Conservation (phyloP, 37 sponge, comb jelly and placozoan genomes). For the Spongia lamella region DNA sequence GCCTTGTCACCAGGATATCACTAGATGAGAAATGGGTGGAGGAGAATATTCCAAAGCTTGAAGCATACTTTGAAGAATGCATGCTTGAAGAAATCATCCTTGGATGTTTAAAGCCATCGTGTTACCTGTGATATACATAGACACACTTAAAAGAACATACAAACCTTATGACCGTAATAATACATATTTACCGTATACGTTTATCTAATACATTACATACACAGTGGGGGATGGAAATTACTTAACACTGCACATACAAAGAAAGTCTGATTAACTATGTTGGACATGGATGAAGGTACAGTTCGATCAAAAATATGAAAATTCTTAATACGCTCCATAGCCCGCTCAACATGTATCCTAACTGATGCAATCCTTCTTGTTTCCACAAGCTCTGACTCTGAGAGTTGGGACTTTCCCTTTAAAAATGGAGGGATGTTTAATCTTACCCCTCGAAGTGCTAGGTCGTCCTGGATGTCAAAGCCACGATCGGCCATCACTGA, state of each 20-base stretch:
- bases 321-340: too few relatives aligned
- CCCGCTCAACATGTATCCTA: constrained; percentile 64
- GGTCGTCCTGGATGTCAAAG: constrained; percentile 60
- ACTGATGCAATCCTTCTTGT: constrained; percentile 55
- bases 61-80: constrained; percentile 31
- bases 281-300: constrained; percentile 29
- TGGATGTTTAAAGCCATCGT: constrained; percentile 24
- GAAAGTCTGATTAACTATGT: constrained; percentile 29
- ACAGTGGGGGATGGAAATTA: too few relatives aligned
- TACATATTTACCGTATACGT: too few relatives aligned
- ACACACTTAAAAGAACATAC: too few relatives aligned
- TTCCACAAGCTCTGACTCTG: constrained; percentile 22
- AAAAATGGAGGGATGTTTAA: constrained; percentile 70
- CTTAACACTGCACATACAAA: constrained; percentile 55
- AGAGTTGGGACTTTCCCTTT: constrained; percentile 39
- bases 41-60: constrained; percentile 16
- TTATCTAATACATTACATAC: too few relatives aligned
- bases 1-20: constrained; percentile 32
- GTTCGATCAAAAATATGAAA: constrained; percentile 56
- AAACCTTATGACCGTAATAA: too few relatives aligned
- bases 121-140: constrained; percentile 22
- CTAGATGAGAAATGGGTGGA: constrained; percentile 25
- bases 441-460: constrained; percentile 38
- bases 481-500: constrained; percentile 68
- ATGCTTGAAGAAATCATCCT: constrained; percentile 32